Percentiles rank a stretch among this genome's conserved stretches.
Evolutionary conservation across 2,797 vertebrate genomes (phyloP).

Genomic region (Phoxinus dragarum): DNA sequence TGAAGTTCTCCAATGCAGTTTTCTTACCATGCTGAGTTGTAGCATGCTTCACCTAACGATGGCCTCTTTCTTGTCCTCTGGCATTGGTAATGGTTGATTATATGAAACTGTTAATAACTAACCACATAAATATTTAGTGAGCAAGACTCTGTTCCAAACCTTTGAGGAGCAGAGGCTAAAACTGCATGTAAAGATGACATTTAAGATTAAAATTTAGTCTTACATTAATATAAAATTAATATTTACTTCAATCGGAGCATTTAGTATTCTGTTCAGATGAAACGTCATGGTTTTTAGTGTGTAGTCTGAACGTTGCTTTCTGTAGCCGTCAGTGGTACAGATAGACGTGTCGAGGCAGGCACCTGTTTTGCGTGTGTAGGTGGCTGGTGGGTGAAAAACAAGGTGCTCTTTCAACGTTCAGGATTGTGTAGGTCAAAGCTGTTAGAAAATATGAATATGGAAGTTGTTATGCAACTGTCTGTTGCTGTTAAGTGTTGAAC

Average conservation of each 20-base stretch:
- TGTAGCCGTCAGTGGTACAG: conserved; percentile 1
- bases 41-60: conserved; percentile 8
- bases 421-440: conserved; percentile 29
- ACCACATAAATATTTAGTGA: conserved; percentile 49
- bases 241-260: not conserved
- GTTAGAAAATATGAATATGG: conserved; percentile 25
- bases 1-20: not conserved
- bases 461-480: not conserved
- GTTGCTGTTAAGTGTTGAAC: not conserved
- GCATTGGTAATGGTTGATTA: conserved; percentile 46
- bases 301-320: not conserved
- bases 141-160: conserved; percentile 5
- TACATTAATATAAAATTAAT: not conserved
- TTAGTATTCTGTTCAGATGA: not conserved
- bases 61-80: conserved; percentile 35
- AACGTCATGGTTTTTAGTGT: conserved; percentile 2
- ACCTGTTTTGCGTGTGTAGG: conserved; percentile 54
- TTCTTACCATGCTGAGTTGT: not conserved
- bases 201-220: not conserved
- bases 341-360: conserved; percentile 49
- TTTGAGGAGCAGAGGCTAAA: conserved; percentile 7
- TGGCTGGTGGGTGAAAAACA: conserved; percentile 49
- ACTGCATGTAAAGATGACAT: not conserved
- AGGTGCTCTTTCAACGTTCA: conserved; percentile 39
- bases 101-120: conserved; percentile 52